Base-by-base conservation (phyloP, 1,140 invertebrate genomes). In the Diploscapter pachys region DNA sequence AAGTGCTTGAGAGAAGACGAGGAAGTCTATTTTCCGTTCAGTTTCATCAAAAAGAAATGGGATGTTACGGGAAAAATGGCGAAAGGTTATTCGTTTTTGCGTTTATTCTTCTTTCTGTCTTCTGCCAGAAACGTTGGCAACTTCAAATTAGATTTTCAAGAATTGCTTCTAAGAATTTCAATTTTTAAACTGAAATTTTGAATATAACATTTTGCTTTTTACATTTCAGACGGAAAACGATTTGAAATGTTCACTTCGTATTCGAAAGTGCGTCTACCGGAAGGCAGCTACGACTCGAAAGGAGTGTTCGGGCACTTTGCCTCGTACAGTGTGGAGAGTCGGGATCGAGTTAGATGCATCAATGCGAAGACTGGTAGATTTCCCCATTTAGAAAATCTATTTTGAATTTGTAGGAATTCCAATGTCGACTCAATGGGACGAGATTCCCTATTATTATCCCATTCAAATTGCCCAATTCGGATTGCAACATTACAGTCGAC, bases 381-480 rank as follows among this genome's bases (percentile, higher is more conserved):
- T 89, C 89, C 85, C 73, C 74, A 64, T 50, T 62, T 31, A 50
- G 56, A n/a, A 55, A 4, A 48, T 55, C 31, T 8, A 48, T 80
- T 67, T 9, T 59, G 69, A 3, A 52, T 5, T 75, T 50, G 54
- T n/a, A 73, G 87, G 86, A 77, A 89, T 90, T 50, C 89, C 95
- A 0, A 90, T 98, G 56, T 95, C 93, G 2, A 95, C 91, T 0
- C 95, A 98, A 84, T 98, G 95, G 95, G 92, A 94, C 63, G 79
- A 85, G 9, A 80, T 81, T 89, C 69, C 82, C 79, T 97, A 98
- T 86, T 95, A 92, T 86, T 99, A 99, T 88, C 95, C 96, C 0
- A 98, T 96, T 3, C 96, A 99, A 89, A 96, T 99, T 78, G 94
- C 95, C 4, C 96, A 99, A 86, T 99, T 94, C 87, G 96, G 93